Base-by-base conservation (phyloP, 2,797 vertebrate genomes). In the Pipistrellus kuhlii region DNA sequence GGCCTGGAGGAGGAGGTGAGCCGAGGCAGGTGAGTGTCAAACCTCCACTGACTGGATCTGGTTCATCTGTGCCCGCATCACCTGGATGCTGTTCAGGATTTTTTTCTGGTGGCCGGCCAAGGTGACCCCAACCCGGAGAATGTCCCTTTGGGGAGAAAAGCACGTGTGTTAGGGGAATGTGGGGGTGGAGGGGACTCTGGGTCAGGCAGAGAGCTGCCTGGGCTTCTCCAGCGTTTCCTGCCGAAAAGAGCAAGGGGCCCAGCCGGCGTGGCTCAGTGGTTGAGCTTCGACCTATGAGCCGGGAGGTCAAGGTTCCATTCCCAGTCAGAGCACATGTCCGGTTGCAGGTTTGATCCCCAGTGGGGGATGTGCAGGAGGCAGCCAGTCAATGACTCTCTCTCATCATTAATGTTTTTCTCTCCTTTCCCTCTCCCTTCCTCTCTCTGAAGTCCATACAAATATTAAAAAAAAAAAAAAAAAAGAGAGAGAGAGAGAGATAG, bases 21-120 rank as follows among this genome's bases (percentile, higher is more conserved):
- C 91, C 68, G 97, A 96, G 97, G 96, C 85, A 80, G 80, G 88
- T 59, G 86, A 93, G 48, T 66, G 88, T 99, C 99, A 99, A 97
- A 99, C 99, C 98, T 99, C 99, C 98, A 99, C 99, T 1, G 99
- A 99, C 98, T 99, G 99, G 97, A 99, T 99, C 98, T 99, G 99
- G 98, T 99, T 99, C 99, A 99, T 99, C 98, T 99, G 99, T 94
- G 99, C 99, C 96, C 99, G 98, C 99, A 99, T 99, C 99, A 99
- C 99, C 98, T 99, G 99, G 98, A 99, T 99, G 90, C 99, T 99
- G 98, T 99, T 99, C 94, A 99, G 99, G 96, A 99, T 99, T 98
- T 99, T 99, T 98, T 99, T 99, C 98, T 99, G 99, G 98, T 99
- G 99, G 96, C 99, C 99, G 14, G 99, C 99, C 98, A 99, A 98